phyloP scores from a whole-genome alignment of 2,888 invertebrate genomes.

The Patella pellucida region DNA sequence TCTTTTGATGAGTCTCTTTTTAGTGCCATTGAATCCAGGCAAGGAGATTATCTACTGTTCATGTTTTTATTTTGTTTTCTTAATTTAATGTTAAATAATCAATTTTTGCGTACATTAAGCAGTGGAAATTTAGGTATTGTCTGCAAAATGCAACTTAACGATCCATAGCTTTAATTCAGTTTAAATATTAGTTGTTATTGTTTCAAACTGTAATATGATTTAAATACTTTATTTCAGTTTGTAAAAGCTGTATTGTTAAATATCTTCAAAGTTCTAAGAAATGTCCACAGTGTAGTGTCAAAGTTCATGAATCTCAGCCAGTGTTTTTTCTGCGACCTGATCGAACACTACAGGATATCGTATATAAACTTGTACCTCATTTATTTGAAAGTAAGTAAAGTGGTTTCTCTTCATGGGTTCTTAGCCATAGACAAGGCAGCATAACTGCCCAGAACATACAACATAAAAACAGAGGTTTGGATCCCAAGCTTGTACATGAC shows the following conservation, averaged over 20 bases:
- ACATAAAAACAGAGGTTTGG: not conserved
- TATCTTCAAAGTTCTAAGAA: constrained; percentile 67
- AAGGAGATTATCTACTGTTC: too few relatives aligned
- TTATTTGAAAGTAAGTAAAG: constrained; percentile 67
- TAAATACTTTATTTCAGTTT: constrained; percentile 56
- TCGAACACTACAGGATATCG: constrained; percentile 69
- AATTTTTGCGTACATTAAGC: too few relatives aligned
- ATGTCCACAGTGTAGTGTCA: constrained; percentile 68
- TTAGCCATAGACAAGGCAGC: not conserved
- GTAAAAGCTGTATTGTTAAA: constrained; percentile 70
- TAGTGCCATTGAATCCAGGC: too few relatives aligned
- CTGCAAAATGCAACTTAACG: too few relatives aligned
- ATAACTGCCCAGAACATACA: not conserved
- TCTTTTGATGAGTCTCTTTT: too few relatives aligned
- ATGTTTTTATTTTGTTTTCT: too few relatives aligned
- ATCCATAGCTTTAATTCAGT: too few relatives aligned
- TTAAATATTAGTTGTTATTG: too few relatives aligned
- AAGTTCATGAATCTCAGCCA: constrained; percentile 70
- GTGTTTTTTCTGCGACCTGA: constrained; percentile 66
- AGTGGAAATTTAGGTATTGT: too few relatives aligned
- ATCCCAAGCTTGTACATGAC: not conserved
- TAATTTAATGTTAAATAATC: too few relatives aligned
- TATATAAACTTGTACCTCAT: constrained; percentile 68
- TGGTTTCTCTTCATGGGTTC: not conserved
- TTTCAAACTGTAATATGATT: too few relatives aligned